Conservation (phyloP, 2,888 invertebrate genomes). For the Malachius bipustulatus region DNA sequence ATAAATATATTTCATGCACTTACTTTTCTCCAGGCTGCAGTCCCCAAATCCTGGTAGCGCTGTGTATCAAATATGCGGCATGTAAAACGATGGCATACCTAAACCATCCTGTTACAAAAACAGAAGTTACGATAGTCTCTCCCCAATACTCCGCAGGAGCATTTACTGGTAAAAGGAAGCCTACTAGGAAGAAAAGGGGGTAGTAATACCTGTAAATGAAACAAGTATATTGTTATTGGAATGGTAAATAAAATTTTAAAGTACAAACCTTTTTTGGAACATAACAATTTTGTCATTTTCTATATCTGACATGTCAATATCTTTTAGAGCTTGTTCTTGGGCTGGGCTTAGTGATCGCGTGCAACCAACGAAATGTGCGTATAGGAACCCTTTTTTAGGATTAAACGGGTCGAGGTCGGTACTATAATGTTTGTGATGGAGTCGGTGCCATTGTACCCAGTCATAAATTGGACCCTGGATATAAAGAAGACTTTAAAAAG, state of each 20-base stretch:
- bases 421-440: slow-evolving; percentile 69
- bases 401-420: slow-evolving; percentile 73
- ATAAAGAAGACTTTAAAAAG: slow-evolving; percentile 6
- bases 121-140: slow-evolving; percentile 49
- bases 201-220: slow-evolving; percentile 51
- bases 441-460: slow-evolving; percentile 71
- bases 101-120: slow-evolving; percentile 57
- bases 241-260: neutral
- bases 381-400: slow-evolving; percentile 65
- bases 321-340: slow-evolving; percentile 46
- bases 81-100: slow-evolving; percentile 54
- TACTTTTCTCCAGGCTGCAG: slow-evolving; percentile 57
- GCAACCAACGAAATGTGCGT: slow-evolving; percentile 67
- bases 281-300: slow-evolving; percentile 63
- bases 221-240: slow-evolving; percentile 5
- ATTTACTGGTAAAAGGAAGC: slow-evolving; percentile 59
- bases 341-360: slow-evolving; percentile 52
- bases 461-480: slow-evolving; percentile 69
- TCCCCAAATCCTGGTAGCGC: slow-evolving; percentile 61
- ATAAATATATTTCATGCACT: too few relatives aligned
- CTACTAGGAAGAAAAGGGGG: slow-evolving; percentile 51
- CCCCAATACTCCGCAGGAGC: slow-evolving; percentile 70
- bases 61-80: slow-evolving; percentile 60
- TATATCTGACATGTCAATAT: slow-evolving; percentile 70
- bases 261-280: slow-evolving; percentile 64